Percentiles rank a stretch among this genome's conserved stretches.
Evolutionary conservation across 2,888 invertebrate species (phyloP).

Genomic region (Cephus sareptanus): DNA sequence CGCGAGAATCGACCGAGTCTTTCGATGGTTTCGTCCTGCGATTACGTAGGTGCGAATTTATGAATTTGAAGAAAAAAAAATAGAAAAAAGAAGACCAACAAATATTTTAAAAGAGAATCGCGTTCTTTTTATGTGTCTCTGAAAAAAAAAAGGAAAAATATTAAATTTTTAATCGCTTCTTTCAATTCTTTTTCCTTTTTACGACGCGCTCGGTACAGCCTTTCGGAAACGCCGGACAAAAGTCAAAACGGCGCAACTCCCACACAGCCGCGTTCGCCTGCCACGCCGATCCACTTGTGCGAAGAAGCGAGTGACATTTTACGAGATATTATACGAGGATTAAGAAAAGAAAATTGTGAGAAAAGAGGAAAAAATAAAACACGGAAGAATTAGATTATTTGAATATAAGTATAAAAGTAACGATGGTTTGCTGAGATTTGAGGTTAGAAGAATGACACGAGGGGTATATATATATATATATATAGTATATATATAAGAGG

Average conservation of each 20-base stretch:
- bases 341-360: constrained; percentile 6
- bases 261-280: constrained; percentile 46
- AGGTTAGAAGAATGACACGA: neutral
- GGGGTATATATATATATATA: constrained; percentile 5
- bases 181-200: constrained; percentile 4
- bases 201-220: constrained; percentile 6
- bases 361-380: constrained; percentile 21
- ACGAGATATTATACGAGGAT: constrained; percentile 4
- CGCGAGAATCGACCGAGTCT: no score
- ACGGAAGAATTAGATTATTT: constrained; percentile 26
- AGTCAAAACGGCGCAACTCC: constrained; percentile 46
- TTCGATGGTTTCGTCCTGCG: no score
- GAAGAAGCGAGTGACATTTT: constrained; percentile 49
- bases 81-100: neutral
- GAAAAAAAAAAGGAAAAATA: neutral
- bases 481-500: neutral
- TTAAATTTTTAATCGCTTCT: neutral
- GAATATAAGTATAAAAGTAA: neutral
- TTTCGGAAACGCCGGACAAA: neutral
- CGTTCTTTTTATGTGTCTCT: neutral
- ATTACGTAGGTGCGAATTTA: neutral
- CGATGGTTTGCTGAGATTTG: no score
- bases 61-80: neutral
- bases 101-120: neutral
- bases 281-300: constrained; percentile 45